Conservation (phyloP, 2,797 vertebrate genomes). For the Sebastiscus tertius region DNA sequence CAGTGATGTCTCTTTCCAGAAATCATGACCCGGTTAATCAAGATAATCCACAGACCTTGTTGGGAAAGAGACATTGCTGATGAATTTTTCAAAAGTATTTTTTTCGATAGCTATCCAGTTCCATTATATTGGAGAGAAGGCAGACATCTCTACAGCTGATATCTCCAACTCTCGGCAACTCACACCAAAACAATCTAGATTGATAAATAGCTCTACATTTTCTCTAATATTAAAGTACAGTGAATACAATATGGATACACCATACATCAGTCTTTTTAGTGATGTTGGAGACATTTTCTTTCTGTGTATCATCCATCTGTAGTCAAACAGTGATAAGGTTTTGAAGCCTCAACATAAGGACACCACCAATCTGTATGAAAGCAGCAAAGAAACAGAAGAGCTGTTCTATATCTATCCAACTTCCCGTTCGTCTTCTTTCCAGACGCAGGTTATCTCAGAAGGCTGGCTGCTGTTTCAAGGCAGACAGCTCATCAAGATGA, state of each 20-base stretch:
- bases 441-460: constrained; percentile 24
- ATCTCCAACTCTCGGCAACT: too few species aligned
- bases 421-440: not conserved
- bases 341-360: not conserved
- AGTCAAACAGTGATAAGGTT: not conserved
- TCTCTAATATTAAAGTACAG: not conserved
- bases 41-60: too few species aligned
- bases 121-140: too few species aligned
- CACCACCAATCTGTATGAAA: not conserved
- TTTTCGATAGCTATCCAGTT: too few species aligned
- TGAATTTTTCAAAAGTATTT: too few species aligned
- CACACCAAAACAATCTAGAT: too few species aligned
- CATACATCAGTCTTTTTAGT: not conserved
- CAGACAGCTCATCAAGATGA: constrained; percentile 59
- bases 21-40: too few species aligned
- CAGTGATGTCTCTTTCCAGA: too few species aligned
- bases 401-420: constrained; percentile 7
- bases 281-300: not conserved
- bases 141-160: too few species aligned
- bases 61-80: too few species aligned
- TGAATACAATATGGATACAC: not conserved
- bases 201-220: too few species aligned
- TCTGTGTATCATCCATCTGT: not conserved
- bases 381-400: not conserved
- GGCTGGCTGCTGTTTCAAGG: constrained; percentile 41